Percentiles rank a stretch among this genome's conserved stretches.
Conservation (phyloP, 1,140 invertebrate species). For the Heterodera carotae region DNA sequence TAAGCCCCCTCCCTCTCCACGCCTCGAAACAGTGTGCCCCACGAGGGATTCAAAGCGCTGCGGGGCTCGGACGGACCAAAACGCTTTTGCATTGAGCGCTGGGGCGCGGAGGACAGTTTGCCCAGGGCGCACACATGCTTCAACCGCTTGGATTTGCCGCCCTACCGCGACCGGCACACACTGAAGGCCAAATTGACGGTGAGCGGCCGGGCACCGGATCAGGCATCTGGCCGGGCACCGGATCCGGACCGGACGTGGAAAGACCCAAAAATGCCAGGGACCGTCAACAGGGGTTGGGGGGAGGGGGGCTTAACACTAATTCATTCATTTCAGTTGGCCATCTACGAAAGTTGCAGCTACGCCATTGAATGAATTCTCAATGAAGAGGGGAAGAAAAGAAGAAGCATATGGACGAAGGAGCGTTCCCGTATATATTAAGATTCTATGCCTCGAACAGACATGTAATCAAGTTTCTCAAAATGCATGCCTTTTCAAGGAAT, state of each 20-base stretch:
- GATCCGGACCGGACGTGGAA: too few relatives aligned
- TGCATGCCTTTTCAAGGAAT: too few relatives aligned
- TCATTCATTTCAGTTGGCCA: slow-evolving; percentile 75
- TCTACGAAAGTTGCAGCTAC: slow-evolving; percentile 95
- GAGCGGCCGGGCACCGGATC: too few relatives aligned
- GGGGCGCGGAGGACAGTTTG: slow-evolving; percentile 86
- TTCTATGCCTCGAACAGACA: too few relatives aligned
- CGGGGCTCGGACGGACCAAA: slow-evolving; percentile 89
- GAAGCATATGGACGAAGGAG: too few relatives aligned
- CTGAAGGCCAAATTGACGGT: slow-evolving; percentile 82
- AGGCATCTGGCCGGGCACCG: too few relatives aligned
- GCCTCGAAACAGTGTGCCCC: slow-evolving; percentile 77
- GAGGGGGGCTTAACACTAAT: too few relatives aligned
- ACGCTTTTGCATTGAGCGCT: slow-evolving; percentile 96
- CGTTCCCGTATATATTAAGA: too few relatives aligned
- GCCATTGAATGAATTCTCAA: slow-evolving; percentile 79
- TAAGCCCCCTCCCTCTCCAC: background rate
- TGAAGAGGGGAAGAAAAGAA: too few relatives aligned
- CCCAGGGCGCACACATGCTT: slow-evolving; percentile 87
- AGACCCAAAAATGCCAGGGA: too few relatives aligned
- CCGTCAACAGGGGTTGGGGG: too few relatives aligned
- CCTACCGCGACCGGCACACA: slow-evolving; percentile 88
- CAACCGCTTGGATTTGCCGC: slow-evolving; percentile 90
- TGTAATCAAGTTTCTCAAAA: too few relatives aligned
- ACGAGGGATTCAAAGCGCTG: slow-evolving; percentile 91